Conservation (phyloP, 1,140 invertebrate genomes). For the Aphaenogaster rudis region DNA sequence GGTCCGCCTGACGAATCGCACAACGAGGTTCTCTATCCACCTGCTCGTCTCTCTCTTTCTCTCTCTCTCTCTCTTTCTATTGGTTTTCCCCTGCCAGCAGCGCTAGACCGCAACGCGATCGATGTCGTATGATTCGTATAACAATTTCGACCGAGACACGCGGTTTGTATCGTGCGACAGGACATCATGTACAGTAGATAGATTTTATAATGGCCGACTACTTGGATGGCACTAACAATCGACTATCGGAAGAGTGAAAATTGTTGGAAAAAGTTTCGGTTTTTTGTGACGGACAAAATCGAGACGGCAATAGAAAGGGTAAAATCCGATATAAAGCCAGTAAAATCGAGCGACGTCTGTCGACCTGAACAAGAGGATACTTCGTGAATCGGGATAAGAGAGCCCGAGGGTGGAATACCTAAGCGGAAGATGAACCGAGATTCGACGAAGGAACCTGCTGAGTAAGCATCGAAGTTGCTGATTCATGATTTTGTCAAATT, state of each 20-base stretch:
- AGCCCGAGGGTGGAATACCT: constrained; percentile 41
- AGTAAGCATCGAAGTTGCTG: constrained; percentile 27
- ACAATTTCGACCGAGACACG: constrained; percentile 5
- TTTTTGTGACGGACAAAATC: not conserved
- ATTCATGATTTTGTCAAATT: constrained; percentile 49
- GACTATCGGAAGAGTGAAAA: not conserved
- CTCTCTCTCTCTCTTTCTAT: not conserved
- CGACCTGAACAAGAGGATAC: constrained; percentile 21
- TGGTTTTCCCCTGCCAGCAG: not conserved
- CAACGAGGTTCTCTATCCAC: constrained; percentile 61
- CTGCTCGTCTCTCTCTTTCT: constrained; percentile 12
- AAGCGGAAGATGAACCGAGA: constrained; percentile 39
- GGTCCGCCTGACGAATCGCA: constrained; percentile 78
- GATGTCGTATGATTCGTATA: constrained; percentile 34
- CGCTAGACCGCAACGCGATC: constrained; percentile 5
- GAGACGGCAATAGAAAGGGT: constrained; percentile 4
- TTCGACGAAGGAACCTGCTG: constrained; percentile 22
- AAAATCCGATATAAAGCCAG: constrained; percentile 23
- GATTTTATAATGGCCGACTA: not conserved
- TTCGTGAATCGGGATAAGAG: constrained; percentile 33
- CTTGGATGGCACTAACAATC: constrained; percentile 6
- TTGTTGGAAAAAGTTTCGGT: not conserved
- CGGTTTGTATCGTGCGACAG: constrained; percentile 15
- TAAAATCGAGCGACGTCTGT: constrained; percentile 39
- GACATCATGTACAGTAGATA: constrained; percentile 14